phyloP scores from a whole-genome alignment of 1,140 invertebrate genomes.

The Aphelenchoides avenae region DNA sequence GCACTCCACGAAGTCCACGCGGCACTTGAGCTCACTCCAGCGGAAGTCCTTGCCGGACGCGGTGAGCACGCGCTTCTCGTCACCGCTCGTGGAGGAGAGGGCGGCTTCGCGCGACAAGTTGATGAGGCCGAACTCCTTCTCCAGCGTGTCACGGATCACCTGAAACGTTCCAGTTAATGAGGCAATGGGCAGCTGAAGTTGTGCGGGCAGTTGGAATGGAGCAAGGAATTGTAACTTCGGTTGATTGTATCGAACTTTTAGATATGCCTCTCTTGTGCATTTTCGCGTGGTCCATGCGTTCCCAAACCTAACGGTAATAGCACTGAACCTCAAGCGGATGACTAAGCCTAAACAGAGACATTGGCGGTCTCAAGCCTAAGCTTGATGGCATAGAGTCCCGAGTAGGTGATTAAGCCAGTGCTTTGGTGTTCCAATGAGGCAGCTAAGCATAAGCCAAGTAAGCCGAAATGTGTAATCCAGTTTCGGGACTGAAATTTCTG shows the following conservation, averaged over 20 bases:
- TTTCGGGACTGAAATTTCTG: no score
- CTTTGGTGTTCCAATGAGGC: no score
- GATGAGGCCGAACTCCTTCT: slow-evolving; percentile 29
- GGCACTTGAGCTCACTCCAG: slow-evolving; percentile 16
- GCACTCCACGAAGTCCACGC: slow-evolving; percentile 18
- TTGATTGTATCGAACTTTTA: neutral
- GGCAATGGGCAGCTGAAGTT: neutral
- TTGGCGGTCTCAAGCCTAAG: no score
- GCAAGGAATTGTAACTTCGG: slow-evolving; percentile 5
- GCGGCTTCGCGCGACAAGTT: slow-evolving; percentile 29
- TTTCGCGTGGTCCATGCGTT: no score
- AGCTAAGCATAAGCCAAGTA: no score
- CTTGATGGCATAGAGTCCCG: no score
- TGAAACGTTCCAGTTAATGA: slow-evolving; percentile 5
- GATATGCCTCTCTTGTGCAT: neutral
- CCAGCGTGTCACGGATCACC: slow-evolving; percentile 12
- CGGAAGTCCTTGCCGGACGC: slow-evolving; percentile 16
- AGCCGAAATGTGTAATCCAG: no score
- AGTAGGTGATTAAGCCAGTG: no score
- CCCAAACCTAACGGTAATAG: no score
- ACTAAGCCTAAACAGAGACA: no score
- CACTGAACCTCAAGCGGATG: no score
- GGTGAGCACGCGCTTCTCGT: slow-evolving; percentile 9
- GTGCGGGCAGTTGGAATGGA: neutral
- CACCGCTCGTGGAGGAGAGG: slow-evolving; percentile 19